Evolutionary conservation across 2,113 vertebrate species (phyloP).

Genomic region (Empidonax alnorum): DNA sequence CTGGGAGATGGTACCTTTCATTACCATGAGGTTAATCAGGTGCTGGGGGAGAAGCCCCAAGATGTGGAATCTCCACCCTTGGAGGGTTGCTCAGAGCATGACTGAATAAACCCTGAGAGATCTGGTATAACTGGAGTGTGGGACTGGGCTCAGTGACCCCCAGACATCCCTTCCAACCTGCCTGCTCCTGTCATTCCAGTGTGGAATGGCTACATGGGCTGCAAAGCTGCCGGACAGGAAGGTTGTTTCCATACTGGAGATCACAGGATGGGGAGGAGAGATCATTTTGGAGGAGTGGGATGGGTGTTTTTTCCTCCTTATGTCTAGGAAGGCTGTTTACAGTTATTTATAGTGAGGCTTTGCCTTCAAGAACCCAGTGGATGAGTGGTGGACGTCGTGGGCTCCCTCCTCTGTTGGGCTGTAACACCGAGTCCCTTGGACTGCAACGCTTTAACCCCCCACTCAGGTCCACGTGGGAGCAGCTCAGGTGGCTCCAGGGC

Average conservation of each 20-base stretch:
- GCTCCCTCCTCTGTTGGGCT: neutral
- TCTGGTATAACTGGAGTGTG: neutral
- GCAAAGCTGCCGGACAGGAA: neutral
- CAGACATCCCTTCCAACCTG: neutral
- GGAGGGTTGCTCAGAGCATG: neutral
- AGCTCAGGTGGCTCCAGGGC: neutral
- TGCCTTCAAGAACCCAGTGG: neutral
- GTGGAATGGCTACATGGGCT: rapidly evolving
- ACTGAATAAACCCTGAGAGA: rapidly evolving
- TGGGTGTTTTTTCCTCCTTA: neutral
- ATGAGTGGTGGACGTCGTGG: neutral
- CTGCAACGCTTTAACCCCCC: neutral
- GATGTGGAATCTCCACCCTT: neutral
- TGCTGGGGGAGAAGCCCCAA: neutral
- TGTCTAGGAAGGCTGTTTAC: neutral
- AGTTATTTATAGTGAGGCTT: neutral
- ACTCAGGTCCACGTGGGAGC: neutral
- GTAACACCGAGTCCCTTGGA: neutral
- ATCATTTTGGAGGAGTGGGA: neutral
- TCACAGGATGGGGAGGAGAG: neutral
- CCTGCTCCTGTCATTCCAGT: rapidly evolving
- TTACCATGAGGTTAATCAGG: neutral
- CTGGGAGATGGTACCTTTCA: neutral
- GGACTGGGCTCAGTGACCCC: neutral
- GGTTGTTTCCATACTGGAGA: rapidly evolving